Percentiles rank a stretch among this genome's conserved stretches.
Evolutionary conservation across 2,888 invertebrate species (phyloP).

Genomic region (Heliconius aoede): DNA sequence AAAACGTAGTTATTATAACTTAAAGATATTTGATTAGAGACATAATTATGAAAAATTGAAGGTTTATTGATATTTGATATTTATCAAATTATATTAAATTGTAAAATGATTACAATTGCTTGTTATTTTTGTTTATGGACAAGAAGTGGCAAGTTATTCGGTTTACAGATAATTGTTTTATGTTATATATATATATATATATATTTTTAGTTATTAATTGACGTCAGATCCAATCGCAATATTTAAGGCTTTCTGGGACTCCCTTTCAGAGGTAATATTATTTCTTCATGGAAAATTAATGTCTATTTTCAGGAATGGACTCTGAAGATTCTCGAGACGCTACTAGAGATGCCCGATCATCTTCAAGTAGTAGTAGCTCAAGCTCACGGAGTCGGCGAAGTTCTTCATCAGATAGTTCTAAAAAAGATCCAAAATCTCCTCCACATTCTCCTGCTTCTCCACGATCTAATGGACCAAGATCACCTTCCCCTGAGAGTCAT

Average conservation of each 20-base stretch:
- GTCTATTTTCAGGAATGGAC: slow-evolving; percentile 82
- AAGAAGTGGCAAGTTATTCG: slow-evolving; percentile 19
- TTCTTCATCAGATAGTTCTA: slow-evolving; percentile 72
- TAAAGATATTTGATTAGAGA: slow-evolving; percentile 39
- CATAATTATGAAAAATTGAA: not conserved
- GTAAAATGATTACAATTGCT: not conserved
- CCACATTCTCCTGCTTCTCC: slow-evolving; percentile 58
- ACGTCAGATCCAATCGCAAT: slow-evolving; percentile 5
- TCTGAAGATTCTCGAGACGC: slow-evolving; percentile 85
- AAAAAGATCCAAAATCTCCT: slow-evolving; percentile 70
- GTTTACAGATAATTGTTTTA: slow-evolving; percentile 12
- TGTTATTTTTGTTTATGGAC: not conserved
- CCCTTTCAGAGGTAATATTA: not conserved
- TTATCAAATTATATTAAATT: not conserved
- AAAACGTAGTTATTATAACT: slow-evolving; percentile 72
- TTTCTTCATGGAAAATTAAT: slow-evolving; percentile 23
- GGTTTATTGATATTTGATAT: not conserved
- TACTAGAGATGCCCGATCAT: slow-evolving; percentile 69
- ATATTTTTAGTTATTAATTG: slow-evolving; percentile 8
- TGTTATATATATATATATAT: no score
- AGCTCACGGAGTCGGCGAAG: slow-evolving; percentile 75
- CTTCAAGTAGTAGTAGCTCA: slow-evolving; percentile 80
- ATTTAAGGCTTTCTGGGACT: slow-evolving; percentile 29
- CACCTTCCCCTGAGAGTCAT: slow-evolving; percentile 57
- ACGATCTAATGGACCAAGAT: slow-evolving; percentile 58